Evolutionary conservation across 1,140 invertebrate species (phyloP), one percentile per base, ranked within the genome.

Genomic region (Pogonus chalceus): DNA sequence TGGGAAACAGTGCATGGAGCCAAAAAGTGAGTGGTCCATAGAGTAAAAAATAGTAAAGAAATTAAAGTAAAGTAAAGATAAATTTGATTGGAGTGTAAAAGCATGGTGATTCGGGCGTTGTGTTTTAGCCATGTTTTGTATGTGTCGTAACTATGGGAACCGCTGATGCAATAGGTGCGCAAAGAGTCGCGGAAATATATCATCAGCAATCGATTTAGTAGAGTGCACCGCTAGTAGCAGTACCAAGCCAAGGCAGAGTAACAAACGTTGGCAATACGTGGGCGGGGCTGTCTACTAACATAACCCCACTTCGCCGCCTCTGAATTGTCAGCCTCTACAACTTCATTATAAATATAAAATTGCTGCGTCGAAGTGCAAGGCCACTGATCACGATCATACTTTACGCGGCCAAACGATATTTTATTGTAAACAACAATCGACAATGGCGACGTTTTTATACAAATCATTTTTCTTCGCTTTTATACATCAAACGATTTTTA

Each of bases 151-250:
- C 37, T 43, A 43, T 43, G 37, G 37, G 37, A 43, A 43, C 37
- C 37, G 37, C 3, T 43, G 37, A 43, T 43, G 37, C 37, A 43
- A 43, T 43, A 43, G 37, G 37, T 43, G 37, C 37, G 37, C 37
- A 43, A 43, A 43, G 37, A 43, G 37, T 10, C 9, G 18, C 9
- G 18, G 18, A 43, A 18, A 18, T 43, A 43, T 18, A 43, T 43
- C 37, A 31, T 14, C 26, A 43, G 7, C 37, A 43, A 43, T 43
- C 37, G 37, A 43, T 43, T 43, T 43, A 43, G 18, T n/a, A n/a
- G n/a, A n/a, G n/a, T 43, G 37, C 37, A 43, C 37, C 18, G 37
- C 18, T 16, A 18, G 18, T 16, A 43, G 37, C 18, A 10, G 37
- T 43, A 10, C 7, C 37, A 43, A 12, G 18, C 9, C 37, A n/a